phyloP scores from a whole-genome alignment of 2,797 vertebrate species.

The Myotis findleyi region DNA sequence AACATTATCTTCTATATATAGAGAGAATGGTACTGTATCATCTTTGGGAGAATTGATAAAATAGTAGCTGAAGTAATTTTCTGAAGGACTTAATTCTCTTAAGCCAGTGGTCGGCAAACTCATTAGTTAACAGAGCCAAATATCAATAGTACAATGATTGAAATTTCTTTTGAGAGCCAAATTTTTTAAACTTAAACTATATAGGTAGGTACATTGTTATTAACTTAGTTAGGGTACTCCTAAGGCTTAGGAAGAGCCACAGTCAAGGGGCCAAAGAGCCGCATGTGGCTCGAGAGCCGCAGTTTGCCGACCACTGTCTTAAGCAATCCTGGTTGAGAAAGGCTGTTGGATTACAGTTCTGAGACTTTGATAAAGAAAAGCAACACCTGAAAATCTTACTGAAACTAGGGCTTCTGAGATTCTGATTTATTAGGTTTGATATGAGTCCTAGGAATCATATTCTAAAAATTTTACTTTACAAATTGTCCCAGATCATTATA shows the following conservation, averaged over 20 bases:
- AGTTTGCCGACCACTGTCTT: too few relatives aligned
- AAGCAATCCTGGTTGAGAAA: background rate
- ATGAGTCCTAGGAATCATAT: background rate
- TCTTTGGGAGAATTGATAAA: background rate
- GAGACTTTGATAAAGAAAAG: background rate
- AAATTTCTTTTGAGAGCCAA: too few relatives aligned
- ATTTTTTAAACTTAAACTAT: too few relatives aligned
- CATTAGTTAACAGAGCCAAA: too few relatives aligned
- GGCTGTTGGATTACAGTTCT: background rate
- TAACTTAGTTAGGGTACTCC: too few relatives aligned
- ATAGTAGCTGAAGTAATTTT: background rate
- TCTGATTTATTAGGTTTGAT: background rate
- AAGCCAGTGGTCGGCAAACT: background rate
- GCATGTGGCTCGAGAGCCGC: too few relatives aligned
- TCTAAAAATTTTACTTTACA: background rate
- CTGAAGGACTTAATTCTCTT: conserved; percentile 3
- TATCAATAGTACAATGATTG: too few relatives aligned
- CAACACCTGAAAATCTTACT: background rate
- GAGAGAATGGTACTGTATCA: background rate
- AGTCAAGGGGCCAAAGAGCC: too few relatives aligned
- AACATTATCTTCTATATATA: background rate
- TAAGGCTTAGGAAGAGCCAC: too few relatives aligned
- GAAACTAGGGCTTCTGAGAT: background rate
- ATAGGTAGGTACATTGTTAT: too few relatives aligned
- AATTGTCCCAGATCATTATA: background rate